These are phyloP conservation scores for Cactoblastis cactorum DNA, from an alignment of 2,888 invertebrate genomes.

Conservation along the genomic window DNA sequence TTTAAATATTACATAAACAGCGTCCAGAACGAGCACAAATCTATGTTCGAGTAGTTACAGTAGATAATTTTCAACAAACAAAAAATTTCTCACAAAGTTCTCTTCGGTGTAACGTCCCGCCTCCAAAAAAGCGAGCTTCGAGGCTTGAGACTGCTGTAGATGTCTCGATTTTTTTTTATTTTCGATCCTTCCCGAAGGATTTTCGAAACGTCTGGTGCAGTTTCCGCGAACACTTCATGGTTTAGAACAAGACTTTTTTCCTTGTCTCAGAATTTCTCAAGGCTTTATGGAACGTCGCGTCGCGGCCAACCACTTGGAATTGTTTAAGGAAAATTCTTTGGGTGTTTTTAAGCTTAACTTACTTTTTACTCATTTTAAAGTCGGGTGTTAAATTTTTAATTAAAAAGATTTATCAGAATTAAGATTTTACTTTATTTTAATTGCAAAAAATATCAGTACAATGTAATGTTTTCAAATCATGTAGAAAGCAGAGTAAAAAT, in stretches of 20 bases:
- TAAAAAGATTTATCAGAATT: no score
- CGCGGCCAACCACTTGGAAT: constrained; percentile 4
- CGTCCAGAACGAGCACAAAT: no score
- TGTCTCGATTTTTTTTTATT: constrained; percentile 77
- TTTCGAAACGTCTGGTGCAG: constrained; percentile 68
- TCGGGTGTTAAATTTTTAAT: no score
- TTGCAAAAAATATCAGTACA: no score
- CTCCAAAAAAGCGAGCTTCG: constrained; percentile 53
- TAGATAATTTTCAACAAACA: no score
- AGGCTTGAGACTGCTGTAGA: constrained; percentile 74
- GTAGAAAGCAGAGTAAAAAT: no score
- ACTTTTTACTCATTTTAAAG: no score
- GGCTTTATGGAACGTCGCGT: constrained; percentile 10
- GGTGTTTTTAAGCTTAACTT: no score
- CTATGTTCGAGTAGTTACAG: no score
- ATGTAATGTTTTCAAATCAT: no score
- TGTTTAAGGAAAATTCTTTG: constrained; percentile 11
- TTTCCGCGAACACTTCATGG: constrained; percentile 58
- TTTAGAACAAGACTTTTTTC: constrained; percentile 38
- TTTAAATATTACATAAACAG: no score
- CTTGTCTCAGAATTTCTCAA: constrained; percentile 23
- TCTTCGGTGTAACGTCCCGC: constrained; percentile 43
- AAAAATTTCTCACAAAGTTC: constrained; percentile 13
- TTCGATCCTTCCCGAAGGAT: constrained; percentile 69
- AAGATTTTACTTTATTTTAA: no score